A percentile compares a stretch with the other conserved stretches of the same genome.
These are phyloP conservation scores for Papilio xuthus DNA, from an alignment of 1,140 invertebrate species.

Conservation along the genomic window DNA sequence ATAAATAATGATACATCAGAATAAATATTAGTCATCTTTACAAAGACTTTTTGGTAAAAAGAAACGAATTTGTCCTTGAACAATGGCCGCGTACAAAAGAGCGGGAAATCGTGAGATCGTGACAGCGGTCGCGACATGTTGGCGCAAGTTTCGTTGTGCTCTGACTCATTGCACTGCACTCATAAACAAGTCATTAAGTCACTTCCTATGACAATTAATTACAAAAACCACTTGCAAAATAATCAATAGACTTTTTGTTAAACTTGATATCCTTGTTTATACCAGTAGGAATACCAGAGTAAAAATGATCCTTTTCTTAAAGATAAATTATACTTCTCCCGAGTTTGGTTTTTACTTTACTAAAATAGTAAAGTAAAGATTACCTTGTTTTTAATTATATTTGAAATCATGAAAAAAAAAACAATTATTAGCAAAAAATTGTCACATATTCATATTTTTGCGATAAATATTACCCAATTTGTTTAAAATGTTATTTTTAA, in stretches of 20 bases:
- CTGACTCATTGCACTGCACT: conserved; percentile 21
- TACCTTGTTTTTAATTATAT: not conserved
- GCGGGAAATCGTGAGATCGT: conserved; percentile 29
- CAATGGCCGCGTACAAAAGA: conserved; percentile 6
- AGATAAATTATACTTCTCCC: too few relatives aligned
- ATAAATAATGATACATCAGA: not conserved
- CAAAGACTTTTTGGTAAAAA: not conserved
- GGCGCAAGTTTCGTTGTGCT: not conserved
- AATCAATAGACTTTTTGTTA: not conserved
- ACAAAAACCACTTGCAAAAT: not conserved
- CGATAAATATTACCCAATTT: not conserved
- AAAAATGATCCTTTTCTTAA: not conserved
- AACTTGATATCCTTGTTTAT: not conserved
- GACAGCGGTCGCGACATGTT: conserved; percentile 23
- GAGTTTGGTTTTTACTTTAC: too few relatives aligned
- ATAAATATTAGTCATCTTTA: not conserved
- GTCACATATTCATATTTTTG: too few relatives aligned
- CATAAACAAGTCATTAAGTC: not conserved
- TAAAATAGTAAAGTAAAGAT: too few relatives aligned
- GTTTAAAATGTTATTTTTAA: not conserved
- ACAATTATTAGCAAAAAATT: too few relatives aligned
- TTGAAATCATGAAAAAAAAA: not conserved
- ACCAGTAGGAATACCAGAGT: not conserved
- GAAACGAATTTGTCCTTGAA: not conserved
- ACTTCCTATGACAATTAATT: not conserved